Conservation (phyloP, 2,113 vertebrate species). For the Eulemur macaco region DNA sequence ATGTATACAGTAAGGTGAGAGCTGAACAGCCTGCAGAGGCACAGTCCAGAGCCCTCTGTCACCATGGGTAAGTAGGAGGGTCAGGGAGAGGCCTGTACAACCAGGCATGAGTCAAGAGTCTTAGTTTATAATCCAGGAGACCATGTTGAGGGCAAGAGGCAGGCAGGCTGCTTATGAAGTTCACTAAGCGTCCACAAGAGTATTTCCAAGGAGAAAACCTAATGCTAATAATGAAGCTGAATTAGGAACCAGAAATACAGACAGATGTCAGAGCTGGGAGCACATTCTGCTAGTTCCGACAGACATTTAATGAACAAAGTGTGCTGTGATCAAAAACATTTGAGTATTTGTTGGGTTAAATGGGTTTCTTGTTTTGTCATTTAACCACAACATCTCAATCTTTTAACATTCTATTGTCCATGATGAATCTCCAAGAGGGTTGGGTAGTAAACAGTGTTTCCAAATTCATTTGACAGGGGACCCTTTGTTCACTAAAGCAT, state of each 20-base stretch:
- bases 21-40: not conserved
- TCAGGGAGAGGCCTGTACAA: not conserved
- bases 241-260: not conserved
- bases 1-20: not conserved
- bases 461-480: not conserved
- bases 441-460: not conserved
- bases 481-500: not conserved
- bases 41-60: not conserved
- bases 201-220: not conserved
- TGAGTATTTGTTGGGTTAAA: not conserved
- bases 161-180: not conserved
- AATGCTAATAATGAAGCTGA: not conserved
- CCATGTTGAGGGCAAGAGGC: not conserved
- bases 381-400: not conserved
- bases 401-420: not conserved
- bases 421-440: not conserved
- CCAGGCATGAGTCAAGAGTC: not conserved
- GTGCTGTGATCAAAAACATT: not conserved
- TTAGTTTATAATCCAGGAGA: not conserved
- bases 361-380: not conserved
- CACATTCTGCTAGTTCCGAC: not conserved
- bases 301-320: constrained; percentile 3
- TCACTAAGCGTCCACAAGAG: not conserved
- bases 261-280: not conserved
- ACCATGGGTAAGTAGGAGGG: not conserved